Evolutionary conservation across 2,888 invertebrate species (phyloP).

Genomic region (Schrankia costaestrigalis): DNA sequence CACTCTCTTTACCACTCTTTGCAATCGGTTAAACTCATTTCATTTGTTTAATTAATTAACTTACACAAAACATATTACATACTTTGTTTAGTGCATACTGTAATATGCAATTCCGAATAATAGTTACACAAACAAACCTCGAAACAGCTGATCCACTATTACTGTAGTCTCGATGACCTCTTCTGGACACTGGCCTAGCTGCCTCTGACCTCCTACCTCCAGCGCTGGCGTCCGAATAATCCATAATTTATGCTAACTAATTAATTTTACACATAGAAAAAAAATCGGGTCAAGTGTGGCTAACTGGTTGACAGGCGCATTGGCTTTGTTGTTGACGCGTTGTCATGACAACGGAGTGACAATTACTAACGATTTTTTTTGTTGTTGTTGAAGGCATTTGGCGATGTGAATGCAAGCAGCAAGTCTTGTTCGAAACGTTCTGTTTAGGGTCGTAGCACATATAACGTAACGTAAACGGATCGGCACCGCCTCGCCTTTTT

Average conservation of each 20-base stretch:
- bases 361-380: neutral
- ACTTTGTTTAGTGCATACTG: too few species aligned
- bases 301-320: conserved; percentile 52
- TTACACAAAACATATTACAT: too few species aligned
- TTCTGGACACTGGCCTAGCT: conserved; percentile 63
- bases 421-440: too few species aligned
- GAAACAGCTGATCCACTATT: conserved; percentile 60
- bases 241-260: conserved; percentile 52
- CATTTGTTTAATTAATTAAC: too few species aligned
- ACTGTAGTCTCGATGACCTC: conserved; percentile 64
- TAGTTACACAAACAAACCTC: conserved; percentile 39
- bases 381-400: neutral
- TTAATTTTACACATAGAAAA: conserved; percentile 46
- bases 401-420: too few species aligned
- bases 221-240: conserved; percentile 66
- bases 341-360: conserved; percentile 45
- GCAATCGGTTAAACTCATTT: too few species aligned
- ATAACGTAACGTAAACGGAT: too few species aligned
- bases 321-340: conserved; percentile 56
- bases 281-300: conserved; percentile 39
- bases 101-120: neutral
- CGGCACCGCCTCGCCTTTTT: too few species aligned
- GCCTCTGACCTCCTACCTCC: conserved; percentile 52
- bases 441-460: too few species aligned
- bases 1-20: too few species aligned